phyloP scores from a whole-genome alignment of 2,888 invertebrate genomes.

The Biston betularia region DNA sequence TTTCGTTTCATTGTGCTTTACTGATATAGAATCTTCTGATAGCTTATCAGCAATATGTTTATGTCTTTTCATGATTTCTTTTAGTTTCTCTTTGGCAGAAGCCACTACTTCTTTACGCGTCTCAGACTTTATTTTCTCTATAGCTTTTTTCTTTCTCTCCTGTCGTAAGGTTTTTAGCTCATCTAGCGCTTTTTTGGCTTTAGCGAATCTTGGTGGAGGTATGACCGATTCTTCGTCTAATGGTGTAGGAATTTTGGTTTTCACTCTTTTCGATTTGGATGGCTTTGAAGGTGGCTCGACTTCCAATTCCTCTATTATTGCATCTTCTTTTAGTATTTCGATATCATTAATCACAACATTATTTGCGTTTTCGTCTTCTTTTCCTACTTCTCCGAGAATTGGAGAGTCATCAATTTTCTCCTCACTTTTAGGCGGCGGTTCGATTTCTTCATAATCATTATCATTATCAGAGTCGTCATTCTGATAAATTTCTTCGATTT shows the following conservation, averaged over 20 bases:
- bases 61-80: slow-evolving; percentile 81
- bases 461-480: background rate
- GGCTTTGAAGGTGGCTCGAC: slow-evolving; percentile 44
- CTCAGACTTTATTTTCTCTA: slow-evolving; percentile 79
- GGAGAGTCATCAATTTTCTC: slow-evolving; percentile 29
- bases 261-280: slow-evolving; percentile 61
- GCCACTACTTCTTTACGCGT: slow-evolving; percentile 79
- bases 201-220: slow-evolving; percentile 48
- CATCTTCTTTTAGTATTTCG: slow-evolving; percentile 24
- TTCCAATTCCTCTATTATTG: slow-evolving; percentile 27
- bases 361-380: slow-evolving; percentile 3
- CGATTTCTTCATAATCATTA: slow-evolving; percentile 13
- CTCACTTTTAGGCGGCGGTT: slow-evolving; percentile 20
- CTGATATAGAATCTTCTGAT: slow-evolving; percentile 57
- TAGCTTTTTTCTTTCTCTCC: slow-evolving; percentile 76
- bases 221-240: slow-evolving; percentile 41
- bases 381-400: slow-evolving; percentile 40
- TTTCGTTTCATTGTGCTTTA: slow-evolving; percentile 44
- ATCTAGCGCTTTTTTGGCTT: slow-evolving; percentile 66
- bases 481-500: slow-evolving; percentile 18
- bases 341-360: background rate
- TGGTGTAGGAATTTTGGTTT: slow-evolving; percentile 14
- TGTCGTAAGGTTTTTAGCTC: slow-evolving; percentile 67
- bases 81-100: slow-evolving; percentile 81
- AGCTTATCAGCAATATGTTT: slow-evolving; percentile 76